Base-by-base conservation (phyloP, 2,113 vertebrate species). In the Glaucidium brasilianum region DNA sequence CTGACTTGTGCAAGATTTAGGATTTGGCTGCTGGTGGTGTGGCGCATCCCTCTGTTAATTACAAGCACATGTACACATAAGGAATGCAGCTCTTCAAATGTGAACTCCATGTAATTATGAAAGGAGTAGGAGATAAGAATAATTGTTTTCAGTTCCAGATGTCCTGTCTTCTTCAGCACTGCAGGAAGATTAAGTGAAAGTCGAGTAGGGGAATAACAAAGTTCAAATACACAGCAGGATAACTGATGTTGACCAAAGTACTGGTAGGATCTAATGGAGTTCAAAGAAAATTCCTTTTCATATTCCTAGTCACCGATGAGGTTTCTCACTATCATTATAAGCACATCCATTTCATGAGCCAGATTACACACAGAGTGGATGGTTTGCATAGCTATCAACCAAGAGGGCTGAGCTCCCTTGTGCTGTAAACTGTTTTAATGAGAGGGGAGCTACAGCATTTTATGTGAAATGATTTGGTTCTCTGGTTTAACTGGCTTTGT, bases 61-160 rank as follows among this genome's bases (percentile, higher is more conserved):
- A 79, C 88, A 91, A 90, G 81, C 91, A 85, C 53, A 49, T 62
- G 45, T 85, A 73, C 58, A n/a, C 64, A 23, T 34, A 73, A 87
- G 50, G 77, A 92, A 82, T 79, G 52, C 60, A 87, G 35, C 43
- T 79, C 59, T 96, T 92, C 77, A 81, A 5, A 82, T 64, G 69
- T 35, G 77, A 95, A 64, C 58, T 82, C 76, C 45, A 16, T 91
- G 81, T 85, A 95, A 95, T 96, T 97, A 97, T 67, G 87, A 96
- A 95, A 95, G 81, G 89, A 82, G 74, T 76, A 95, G 94, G 89
- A 94, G 94, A 94, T 94, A 91, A 91, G 86, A 94, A 85, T 90
- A 88, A 90, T 85, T 91, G n/a, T 85, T 92, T 94, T 91, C 73
- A 58, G 66, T 75, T 91, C 84, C 92, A 95, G 81, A 92, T 85